Evolutionary conservation across 2,888 invertebrate genomes (phyloP).

Genomic region (Lepidonotus clava): DNA sequence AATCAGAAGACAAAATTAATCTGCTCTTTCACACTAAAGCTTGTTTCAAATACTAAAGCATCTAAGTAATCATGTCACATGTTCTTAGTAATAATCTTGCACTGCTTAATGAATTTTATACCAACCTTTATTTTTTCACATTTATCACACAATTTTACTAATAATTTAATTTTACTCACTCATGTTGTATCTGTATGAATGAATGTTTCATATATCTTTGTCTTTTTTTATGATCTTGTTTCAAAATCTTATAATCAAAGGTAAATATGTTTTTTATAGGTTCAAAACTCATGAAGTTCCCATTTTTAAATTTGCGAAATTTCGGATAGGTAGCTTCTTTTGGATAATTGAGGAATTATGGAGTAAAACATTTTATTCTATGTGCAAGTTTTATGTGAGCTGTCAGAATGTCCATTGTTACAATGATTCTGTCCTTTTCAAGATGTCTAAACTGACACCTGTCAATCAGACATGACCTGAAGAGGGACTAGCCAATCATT

Average conservation of each 20-base stretch:
- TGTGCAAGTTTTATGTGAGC: too few relatives aligned
- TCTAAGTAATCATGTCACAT: not conserved
- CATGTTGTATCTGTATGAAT: too few relatives aligned
- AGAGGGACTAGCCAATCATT: slow-evolving; percentile 24
- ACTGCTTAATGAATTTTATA: not conserved
- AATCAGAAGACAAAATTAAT: not conserved
- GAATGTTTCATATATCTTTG: too few relatives aligned
- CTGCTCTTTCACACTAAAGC: slow-evolving; percentile 6
- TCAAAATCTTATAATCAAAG: too few relatives aligned
- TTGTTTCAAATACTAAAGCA: slow-evolving; percentile 36
- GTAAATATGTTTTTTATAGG: too few relatives aligned
- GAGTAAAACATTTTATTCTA: too few relatives aligned
- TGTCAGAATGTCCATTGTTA: too few relatives aligned
- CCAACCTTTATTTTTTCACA: not conserved
- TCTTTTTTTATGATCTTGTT: too few relatives aligned
- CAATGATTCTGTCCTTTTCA: slow-evolving; percentile 10
- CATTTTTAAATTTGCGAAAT: too few relatives aligned
- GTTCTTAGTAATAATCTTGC: not conserved
- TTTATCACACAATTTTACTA: slow-evolving; percentile 14
- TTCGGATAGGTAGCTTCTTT: too few relatives aligned
- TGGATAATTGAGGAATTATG: too few relatives aligned
- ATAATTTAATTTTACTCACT: slow-evolving; percentile 24
- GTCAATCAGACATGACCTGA: not conserved
- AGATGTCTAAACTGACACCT: not conserved
- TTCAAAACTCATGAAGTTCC: too few relatives aligned